phyloP scores from a whole-genome alignment of 1,140 invertebrate species.

The Zaprionus inermis region DNA sequence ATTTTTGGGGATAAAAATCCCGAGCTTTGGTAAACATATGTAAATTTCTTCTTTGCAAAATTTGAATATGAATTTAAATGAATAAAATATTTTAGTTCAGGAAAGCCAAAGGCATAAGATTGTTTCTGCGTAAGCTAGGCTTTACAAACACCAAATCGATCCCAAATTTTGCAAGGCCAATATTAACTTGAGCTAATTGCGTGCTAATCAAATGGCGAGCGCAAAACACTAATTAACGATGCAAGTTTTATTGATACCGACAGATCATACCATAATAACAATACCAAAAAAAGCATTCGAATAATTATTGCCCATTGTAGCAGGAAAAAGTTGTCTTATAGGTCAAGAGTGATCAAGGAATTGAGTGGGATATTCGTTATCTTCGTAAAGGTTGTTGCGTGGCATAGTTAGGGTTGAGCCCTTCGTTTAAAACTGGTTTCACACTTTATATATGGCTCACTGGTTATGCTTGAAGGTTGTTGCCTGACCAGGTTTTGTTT shows the following conservation, averaged over 20 bases:
- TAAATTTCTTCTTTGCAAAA: conserved; percentile 10
- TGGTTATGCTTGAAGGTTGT: conserved; percentile 30
- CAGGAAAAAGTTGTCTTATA: conserved; percentile 22
- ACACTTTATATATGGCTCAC: conserved; percentile 27
- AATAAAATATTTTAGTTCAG: conserved; percentile 15
- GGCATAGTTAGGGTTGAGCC: conserved; percentile 19
- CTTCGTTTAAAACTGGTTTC: conserved; percentile 42
- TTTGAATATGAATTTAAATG: conserved; percentile 34
- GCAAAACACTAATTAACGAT: conserved; percentile 31
- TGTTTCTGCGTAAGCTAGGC: conserved; percentile 14
- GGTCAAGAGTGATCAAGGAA: conserved; percentile 28
- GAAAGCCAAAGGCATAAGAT: conserved; percentile 4
- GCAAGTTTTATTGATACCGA: conserved; percentile 42
- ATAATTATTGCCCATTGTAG: conserved; percentile 15
- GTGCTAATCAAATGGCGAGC: conserved; percentile 39
- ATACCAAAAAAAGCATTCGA: conserved; percentile 10
- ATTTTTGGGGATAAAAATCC: conserved; percentile 19
- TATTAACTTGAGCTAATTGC: conserved; percentile 35
- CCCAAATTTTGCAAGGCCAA: conserved; percentile 35
- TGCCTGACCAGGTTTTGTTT: conserved; percentile 6
- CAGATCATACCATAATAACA: conserved; percentile 18
- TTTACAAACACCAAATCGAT: conserved; percentile 11
- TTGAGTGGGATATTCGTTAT: conserved; percentile 15
- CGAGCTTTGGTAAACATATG: conserved; percentile 18
- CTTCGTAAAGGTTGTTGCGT: conserved; percentile 8